These are phyloP conservation scores for Trogon melanurus DNA, from an alignment of 2,113 vertebrate species.

Conservation along the genomic window DNA sequence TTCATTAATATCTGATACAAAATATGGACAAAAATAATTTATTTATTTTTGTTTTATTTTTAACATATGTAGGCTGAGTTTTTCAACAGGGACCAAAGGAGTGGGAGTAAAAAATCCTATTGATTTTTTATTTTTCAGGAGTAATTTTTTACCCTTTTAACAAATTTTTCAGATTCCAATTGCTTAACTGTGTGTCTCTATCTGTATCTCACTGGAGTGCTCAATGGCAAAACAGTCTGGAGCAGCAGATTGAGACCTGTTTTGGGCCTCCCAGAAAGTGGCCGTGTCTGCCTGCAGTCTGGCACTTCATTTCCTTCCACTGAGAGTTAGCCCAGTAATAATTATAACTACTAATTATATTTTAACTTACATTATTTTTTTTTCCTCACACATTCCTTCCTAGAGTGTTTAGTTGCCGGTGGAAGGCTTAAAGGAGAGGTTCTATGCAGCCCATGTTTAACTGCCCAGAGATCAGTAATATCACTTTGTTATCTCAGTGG, in stretches of 20 bases:
- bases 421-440: not conserved
- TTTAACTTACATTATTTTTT: slow-evolving; percentile 36
- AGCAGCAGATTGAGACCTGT: slow-evolving; percentile 40
- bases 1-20: not conserved
- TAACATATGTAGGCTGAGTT: not conserved
- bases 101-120: slow-evolving; percentile 12
- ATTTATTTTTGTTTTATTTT: not conserved
- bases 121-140: not conserved
- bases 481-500: not conserved
- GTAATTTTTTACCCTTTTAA: not conserved
- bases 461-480: not conserved
- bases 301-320: not conserved
- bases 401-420: not conserved
- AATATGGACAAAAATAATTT: not conserved
- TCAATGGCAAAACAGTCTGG: slow-evolving; percentile 38
- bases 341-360: slow-evolving; percentile 56
- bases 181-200: not conserved
- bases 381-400: not conserved
- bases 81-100: not conserved
- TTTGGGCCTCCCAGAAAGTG: slow-evolving; percentile 24
- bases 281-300: slow-evolving; percentile 39
- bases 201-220: not conserved
- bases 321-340: slow-evolving; percentile 2
- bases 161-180: not conserved
- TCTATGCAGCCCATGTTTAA: not conserved